A percentile compares a stretch with the other conserved stretches of the same genome.
phyloP scores from a whole-genome alignment of 1,140 invertebrate species.

The Araneus ventricosus region DNA sequence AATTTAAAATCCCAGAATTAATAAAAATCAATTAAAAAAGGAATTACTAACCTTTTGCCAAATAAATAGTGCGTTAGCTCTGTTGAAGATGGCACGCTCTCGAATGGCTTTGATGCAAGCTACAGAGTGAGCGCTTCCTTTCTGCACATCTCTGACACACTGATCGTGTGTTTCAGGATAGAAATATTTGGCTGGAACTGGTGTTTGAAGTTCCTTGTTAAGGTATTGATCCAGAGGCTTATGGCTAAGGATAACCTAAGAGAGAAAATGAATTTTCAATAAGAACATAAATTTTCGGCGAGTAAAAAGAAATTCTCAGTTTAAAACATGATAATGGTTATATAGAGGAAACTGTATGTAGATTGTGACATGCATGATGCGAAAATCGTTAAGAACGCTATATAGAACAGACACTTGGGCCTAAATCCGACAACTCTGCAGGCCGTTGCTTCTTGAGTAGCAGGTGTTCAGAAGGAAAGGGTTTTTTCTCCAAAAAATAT shows the following conservation, averaged over 20 bases:
- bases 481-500: no score
- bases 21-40: background rate
- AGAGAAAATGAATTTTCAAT: background rate
- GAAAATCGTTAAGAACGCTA: no score
- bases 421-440: no score
- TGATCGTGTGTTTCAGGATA: conserved; percentile 43
- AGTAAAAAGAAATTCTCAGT: no score
- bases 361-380: no score
- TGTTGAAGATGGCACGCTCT: conserved; percentile 59
- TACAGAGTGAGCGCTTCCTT: background rate
- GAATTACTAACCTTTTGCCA: conserved; percentile 6
- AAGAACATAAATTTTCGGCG: no score
- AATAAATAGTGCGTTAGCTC: background rate
- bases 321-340: no score
- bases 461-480: no score
- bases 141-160: conserved; percentile 8
- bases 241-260: background rate
- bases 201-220: background rate
- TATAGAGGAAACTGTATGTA: no score
- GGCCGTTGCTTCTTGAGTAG: no score
- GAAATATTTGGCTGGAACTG: background rate
- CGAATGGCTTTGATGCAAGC: conserved; percentile 36
- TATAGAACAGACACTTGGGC: no score
- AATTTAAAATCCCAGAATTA: no score
- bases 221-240: background rate